Evolutionary conservation across 2,797 vertebrate species (phyloP), one percentile per base, ranked within the genome.

Genomic region (Platyrinchus mystaceus): DNA sequence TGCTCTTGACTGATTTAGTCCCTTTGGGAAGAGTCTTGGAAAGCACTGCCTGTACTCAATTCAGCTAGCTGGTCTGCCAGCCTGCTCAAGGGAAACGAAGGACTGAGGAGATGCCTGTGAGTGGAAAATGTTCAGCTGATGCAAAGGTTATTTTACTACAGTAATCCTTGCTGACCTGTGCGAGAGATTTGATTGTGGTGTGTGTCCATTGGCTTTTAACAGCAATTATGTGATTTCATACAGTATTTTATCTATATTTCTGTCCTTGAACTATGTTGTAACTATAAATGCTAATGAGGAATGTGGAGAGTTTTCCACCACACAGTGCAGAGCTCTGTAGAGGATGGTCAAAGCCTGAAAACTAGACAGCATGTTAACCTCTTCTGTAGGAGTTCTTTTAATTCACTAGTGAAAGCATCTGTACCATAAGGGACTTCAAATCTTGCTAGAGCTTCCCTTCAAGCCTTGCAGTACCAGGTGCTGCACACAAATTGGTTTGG

Each of bases 401-500:
- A 53, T 30, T 90, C 69, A 20, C 52, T 71, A 23, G 46, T 53
- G 46, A 81, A 85, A 87, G 76, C 55, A 69, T 91, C 85, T 86
- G 73, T 78, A 86, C 24, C 32, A 50, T 44, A 47, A 81, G 23
- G 58, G 58, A 21, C 34, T 89, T 80, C 62, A 32, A 7, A 43
- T 81, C 59, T 85, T 85, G 64, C 71, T 87, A 36, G 75, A 94
- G 76, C 62, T 74, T 92, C 58, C 53, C 60, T 87, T 68, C 77
- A 71, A 95, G 81, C 66, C 50, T 95, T 75, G 78, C 50, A 69
- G 80, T 62, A 62, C 84, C 87, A 92, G 81, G 93, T 96, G 94
- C 90, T 89, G 46, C 50, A 47, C 87, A 78, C 79, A 95, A 95
- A 95, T 84, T 78, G 68, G 82, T 95, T 91, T 92, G 91, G 93